A percentile compares a stretch with the other conserved stretches of the same genome.
phyloP scores from a whole-genome alignment of 92 coral and sea anemone species.

The Pocillopora grandis region DNA sequence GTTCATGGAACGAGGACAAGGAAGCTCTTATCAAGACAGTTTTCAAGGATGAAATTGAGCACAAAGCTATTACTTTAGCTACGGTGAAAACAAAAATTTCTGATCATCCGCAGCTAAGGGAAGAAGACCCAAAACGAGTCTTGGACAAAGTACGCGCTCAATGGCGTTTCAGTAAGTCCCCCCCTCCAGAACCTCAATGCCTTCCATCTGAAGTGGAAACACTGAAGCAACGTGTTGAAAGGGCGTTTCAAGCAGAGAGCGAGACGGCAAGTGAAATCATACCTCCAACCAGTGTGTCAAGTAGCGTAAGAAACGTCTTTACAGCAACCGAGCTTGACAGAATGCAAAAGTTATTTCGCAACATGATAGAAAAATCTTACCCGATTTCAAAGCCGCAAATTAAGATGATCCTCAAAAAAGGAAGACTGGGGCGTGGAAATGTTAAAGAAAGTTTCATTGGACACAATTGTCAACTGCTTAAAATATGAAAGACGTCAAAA shows the following conservation, averaged over 20 bases:
- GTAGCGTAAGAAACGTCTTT: conserved; percentile 9
- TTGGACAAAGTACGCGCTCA: conserved; percentile 34
- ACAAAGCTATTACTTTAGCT: conserved; percentile 14
- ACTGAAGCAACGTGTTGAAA: conserved; percentile 19
- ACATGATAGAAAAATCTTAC: conserved; percentile 18
- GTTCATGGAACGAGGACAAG: conserved; percentile 16
- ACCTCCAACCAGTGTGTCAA: conserved; percentile 15
- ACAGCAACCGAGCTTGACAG: conserved; percentile 3
- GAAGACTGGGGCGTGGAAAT: conserved; percentile 33
- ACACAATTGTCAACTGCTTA: conserved; percentile 36
- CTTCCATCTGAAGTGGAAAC: conserved; percentile 3
- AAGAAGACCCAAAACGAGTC: conserved; percentile 36
- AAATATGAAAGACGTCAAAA: conserved; percentile 22
- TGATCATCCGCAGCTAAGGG: conserved; percentile 30
- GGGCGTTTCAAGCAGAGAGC: conserved; percentile 16
- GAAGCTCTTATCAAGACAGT: conserved; percentile 22
- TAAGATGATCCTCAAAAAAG: conserved; percentile 20
- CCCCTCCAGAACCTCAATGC: neutral
- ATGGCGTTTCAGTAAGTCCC: conserved; percentile 33
- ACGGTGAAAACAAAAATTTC: conserved; percentile 29
- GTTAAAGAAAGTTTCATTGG: conserved; percentile 17
- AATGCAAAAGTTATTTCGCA: too few relatives aligned
- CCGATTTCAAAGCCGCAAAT: conserved; percentile 20
- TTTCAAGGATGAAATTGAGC: conserved; percentile 29
- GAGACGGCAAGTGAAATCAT: conserved; percentile 26